These are phyloP conservation scores for Myripristis murdjan DNA, from an alignment of 2,797 vertebrate genomes.

Conservation along the genomic window DNA sequence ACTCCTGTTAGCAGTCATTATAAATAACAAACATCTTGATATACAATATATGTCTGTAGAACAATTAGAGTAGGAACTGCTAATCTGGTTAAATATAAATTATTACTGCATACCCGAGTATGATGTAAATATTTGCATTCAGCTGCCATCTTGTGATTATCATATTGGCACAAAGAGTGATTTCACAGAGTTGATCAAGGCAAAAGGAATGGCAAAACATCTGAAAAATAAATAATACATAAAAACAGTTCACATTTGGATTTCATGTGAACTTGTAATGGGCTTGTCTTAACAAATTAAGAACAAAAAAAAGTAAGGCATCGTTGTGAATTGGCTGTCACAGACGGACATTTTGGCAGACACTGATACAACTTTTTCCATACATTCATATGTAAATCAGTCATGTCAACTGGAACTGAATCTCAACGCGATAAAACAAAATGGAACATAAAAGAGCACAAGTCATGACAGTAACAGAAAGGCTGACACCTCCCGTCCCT, in stretches of 20 bases:
- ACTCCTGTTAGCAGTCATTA: conserved; percentile 37
- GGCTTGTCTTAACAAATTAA: conserved; percentile 48
- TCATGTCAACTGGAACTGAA: background rate
- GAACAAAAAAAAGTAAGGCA: conserved; percentile 56
- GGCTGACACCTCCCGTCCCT: background rate
- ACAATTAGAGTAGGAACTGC: conserved; percentile 2
- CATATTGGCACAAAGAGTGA: conserved; percentile 49
- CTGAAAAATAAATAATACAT: conserved; percentile 48
- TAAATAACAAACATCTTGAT: background rate
- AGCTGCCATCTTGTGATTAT: conserved; percentile 54
- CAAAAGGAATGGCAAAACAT: conserved; percentile 18
- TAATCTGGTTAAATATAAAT: conserved; percentile 47
- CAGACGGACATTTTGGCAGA: conserved; percentile 48
- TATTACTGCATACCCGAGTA: conserved; percentile 44
- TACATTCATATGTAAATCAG: conserved; percentile 33
- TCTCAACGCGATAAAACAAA: conserved; percentile 63
- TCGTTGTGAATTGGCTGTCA: conserved; percentile 46
- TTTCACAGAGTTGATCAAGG: conserved; percentile 55
- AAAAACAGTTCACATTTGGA: conserved; percentile 22
- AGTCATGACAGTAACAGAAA: conserved; percentile 40
- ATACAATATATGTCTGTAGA: background rate
- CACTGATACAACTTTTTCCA: conserved; percentile 4
- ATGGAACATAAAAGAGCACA: conserved; percentile 32
- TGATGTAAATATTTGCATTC: conserved; percentile 36
- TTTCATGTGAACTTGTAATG: conserved; percentile 39